Evolutionary conservation across 2,797 vertebrate species (phyloP), one percentile per base, ranked within the genome.

Genomic region (Gadopsis marmoratus): DNA sequence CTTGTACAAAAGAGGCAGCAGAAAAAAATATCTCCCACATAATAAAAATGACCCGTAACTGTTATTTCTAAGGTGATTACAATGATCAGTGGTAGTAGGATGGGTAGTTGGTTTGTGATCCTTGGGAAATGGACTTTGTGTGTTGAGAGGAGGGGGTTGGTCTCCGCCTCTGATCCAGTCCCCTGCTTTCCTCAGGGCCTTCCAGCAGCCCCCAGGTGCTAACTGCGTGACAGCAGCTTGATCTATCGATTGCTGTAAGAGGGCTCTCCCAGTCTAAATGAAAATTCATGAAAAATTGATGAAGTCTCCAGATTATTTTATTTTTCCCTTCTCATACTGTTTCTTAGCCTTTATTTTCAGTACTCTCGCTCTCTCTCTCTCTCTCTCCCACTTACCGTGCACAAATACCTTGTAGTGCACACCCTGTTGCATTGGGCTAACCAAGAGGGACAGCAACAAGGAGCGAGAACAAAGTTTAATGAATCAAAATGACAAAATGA

Each of bases 261-360:
- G 94, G 94, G 95, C 91, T 96, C 95, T 95, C 92, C 92, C 94
- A 67, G 92, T 94, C 95, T 96, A 96, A 97, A 98, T 97, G 97
- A 98, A 98, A 97, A 97, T 97, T 96, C 96, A 98, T 98, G 95
- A 98, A 99, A 98, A 96, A 98, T 99, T 97, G 94, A 99, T 98
- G 96, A 96, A 96, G 95, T 96, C 94, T 91, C 91, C 81, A 93
- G 95, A 97, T 97, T 96, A 96, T 97, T 94, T 93, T 92, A 74
- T 92, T 93, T 90, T 86, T 65, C 33, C 67, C 56, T 59, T 91
- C 69, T 82, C 85, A 29, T 70, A 69, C n/a, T 6, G 48, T 83
- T 86, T 85, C 58, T 83, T 73, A 55, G 55, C 69, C 71, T 83
- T 83, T 78, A 53, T 74, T 70, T 87, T 74, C 21, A 26, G 45